Base-by-base conservation (phyloP, 2,888 invertebrate species). In the Pammene aurita region DNA sequence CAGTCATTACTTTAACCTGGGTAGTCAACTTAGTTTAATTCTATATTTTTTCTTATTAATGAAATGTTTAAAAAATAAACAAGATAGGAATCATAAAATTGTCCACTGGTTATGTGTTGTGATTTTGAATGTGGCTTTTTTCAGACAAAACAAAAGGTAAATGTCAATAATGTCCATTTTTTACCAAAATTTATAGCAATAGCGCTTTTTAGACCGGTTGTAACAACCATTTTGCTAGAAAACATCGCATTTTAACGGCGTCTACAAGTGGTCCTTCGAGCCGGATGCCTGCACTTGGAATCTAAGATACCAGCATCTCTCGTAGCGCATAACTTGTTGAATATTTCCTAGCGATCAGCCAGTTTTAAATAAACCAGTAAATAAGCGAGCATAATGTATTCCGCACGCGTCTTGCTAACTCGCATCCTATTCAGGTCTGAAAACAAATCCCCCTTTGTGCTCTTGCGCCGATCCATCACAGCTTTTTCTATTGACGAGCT, bases 401-500 rank as follows among this genome's bases (percentile, higher is more conserved):
- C 92, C 76, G 81, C 78, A 80, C 84, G 87, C 90, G 89, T 90
- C 78, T 74, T 80, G 83, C 87, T 87, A 86, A 87, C 87, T 83
- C 85, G 82, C 82, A 81, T 79, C 80, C 87, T 86, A 90, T 91
- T 90, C 86, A 87, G 85, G 77, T 84, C 85, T 87, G 88, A 89
- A 90, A 92, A 91, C 92, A 90, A 88, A 91, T 88, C 87, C 84
- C 85, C 83, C 83, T 80, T 86, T 87, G 87, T 87, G 83, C 80
- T 81, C 80, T 46, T 35, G 77, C 76, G 78, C 80, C 85, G 80
- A 92, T 92, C 87, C 90, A 89, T 92, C 91, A 91, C 74, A 72
- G 76, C 80, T 88, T 90, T 87, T 89, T 89, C 90, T 86, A 88
- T 89, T 89, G 88, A 87, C 86, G 84, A 86, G 87, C 87, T 88